These are phyloP conservation scores for Acipenser transmontanus DNA, from an alignment of 2,797 vertebrate genomes.

Conservation along the genomic window DNA sequence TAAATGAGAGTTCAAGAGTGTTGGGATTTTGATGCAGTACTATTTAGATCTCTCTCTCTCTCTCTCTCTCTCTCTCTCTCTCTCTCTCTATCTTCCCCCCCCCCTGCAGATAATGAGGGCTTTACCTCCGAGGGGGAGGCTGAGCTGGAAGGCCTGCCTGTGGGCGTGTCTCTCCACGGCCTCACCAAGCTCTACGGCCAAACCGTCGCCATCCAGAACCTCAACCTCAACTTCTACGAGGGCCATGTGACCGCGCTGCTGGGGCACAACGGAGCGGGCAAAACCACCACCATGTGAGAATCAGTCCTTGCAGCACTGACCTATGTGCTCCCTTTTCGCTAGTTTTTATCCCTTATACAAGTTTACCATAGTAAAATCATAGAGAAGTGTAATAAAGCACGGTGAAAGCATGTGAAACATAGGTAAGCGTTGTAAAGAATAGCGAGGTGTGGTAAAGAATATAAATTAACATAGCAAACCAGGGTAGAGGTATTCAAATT, in stretches of 20 bases:
- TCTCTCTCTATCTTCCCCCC: no score
- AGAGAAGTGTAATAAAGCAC: no score
- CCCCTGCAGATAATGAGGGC: slow-evolving; percentile 42
- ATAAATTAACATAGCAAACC: no score
- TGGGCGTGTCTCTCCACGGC: slow-evolving; percentile 77
- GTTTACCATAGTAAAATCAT: no score
- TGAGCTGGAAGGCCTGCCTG: slow-evolving; percentile 64
- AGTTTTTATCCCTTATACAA: no score
- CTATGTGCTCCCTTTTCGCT: no score
- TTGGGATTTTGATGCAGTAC: background rate
- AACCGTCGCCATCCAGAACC: slow-evolving; percentile 76
- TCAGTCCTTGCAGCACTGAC: no score
- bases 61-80: slow-evolving; percentile 9
- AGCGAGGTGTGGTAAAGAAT: no score
- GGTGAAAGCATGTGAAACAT: no score
- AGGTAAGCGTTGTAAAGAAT: no score
- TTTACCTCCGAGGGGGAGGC: slow-evolving; percentile 61
- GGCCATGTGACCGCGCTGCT: slow-evolving; percentile 87
- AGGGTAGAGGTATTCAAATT: no score
- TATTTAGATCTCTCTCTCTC: slow-evolving; percentile 8
- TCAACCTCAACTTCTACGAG: slow-evolving; percentile 87
- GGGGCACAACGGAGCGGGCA: slow-evolving; percentile 95
- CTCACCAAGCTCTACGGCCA: slow-evolving; percentile 81
- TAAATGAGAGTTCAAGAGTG: no score
- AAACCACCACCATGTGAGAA: slow-evolving; percentile 92